Percentiles rank a stretch among this genome's conserved stretches.
Evolutionary conservation across 2,888 invertebrate species (phyloP).

Genomic region (Lasioglossum oenotherae): DNA sequence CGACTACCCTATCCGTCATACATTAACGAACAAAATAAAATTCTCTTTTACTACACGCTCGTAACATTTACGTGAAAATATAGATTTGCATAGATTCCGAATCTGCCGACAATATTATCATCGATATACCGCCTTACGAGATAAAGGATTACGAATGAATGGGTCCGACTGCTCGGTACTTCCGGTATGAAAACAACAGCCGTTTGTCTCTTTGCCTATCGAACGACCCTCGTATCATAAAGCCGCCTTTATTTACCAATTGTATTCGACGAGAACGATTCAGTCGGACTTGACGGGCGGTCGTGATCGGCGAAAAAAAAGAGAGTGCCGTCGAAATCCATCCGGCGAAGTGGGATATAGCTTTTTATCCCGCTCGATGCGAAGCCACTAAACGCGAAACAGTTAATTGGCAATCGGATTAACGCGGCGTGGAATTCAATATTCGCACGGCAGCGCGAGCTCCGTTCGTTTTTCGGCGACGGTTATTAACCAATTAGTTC

Average conservation of each 20-base stretch:
- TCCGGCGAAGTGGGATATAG: neutral
- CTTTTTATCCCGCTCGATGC: slow-evolving; percentile 32
- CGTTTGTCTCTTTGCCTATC: neutral
- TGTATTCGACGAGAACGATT: neutral
- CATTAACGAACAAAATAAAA: too few species aligned
- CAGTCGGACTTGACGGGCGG: neutral
- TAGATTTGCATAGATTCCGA: neutral
- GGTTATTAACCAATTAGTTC: slow-evolving; percentile 49
- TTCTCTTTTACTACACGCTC: too few species aligned
- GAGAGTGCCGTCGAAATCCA: neutral
- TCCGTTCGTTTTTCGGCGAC: slow-evolving; percentile 14
- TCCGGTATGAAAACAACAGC: neutral
- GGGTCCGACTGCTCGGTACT: neutral
- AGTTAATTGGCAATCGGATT: slow-evolving; percentile 51
- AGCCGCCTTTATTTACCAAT: neutral
- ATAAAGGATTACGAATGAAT: neutral
- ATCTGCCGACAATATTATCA: neutral
- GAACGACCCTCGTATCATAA: neutral
- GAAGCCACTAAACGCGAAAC: slow-evolving; percentile 29
- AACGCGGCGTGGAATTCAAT: slow-evolving; percentile 37
- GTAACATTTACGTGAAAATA: neutral
- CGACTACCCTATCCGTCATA: too few species aligned
- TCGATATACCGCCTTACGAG: neutral
- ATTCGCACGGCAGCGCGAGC: slow-evolving; percentile 15
- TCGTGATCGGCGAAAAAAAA: neutral